Percentiles rank a stretch among this genome's conserved stretches.
phyloP scores from a whole-genome alignment of 92 coral and sea anemone species.

The Siderastrea radians region DNA sequence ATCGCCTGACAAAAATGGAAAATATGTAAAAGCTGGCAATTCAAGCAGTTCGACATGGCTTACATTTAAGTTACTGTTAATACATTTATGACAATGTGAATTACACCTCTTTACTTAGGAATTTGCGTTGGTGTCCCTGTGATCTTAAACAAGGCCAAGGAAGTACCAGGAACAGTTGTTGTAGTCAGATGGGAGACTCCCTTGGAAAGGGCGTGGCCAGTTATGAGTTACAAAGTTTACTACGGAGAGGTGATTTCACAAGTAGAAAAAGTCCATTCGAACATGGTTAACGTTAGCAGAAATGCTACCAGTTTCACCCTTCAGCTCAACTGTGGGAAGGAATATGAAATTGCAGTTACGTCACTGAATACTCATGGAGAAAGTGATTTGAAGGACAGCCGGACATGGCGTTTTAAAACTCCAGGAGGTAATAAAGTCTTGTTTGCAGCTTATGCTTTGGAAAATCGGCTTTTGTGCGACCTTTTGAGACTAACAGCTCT shows the following conservation, averaged over 20 bases:
- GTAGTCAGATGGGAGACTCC: neutral
- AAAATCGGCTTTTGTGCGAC: no score
- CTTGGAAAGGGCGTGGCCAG: slow-evolving; percentile 25
- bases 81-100: neutral
- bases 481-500: no score
- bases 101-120: neutral
- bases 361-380: neutral
- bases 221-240: neutral
- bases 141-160: neutral
- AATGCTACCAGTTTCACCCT: neutral
- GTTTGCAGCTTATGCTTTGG: no score
- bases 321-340: neutral
- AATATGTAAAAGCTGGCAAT: no score
- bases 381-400: neutral
- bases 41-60: no score
- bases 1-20: no score
- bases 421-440: neutral
- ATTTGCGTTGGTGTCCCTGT: neutral
- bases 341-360: slow-evolving; percentile 17
- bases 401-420: neutral
- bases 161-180: neutral
- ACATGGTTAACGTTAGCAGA: neutral
- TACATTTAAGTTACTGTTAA: no score
- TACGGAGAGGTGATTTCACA: neutral
- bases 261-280: neutral